A percentile compares a stretch with the other conserved stretches of the same genome.
phyloP scores from a whole-genome alignment of 2,888 invertebrate species.

The Eulithis testata region DNA sequence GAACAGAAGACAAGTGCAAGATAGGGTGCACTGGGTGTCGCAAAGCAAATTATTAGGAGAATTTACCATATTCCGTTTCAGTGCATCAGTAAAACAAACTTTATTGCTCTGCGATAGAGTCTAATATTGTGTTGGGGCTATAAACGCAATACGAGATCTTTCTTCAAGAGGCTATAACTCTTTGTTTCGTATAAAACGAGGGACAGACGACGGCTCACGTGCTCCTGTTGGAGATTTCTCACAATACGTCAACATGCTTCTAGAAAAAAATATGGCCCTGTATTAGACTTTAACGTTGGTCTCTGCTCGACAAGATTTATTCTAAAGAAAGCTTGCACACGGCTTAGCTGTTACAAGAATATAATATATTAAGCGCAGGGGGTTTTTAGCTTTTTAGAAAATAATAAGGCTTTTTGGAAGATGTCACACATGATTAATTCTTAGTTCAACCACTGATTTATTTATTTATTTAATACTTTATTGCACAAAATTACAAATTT shows the following conservation, averaged over 20 bases:
- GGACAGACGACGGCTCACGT: constrained; percentile 48
- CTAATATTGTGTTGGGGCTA: constrained; percentile 19
- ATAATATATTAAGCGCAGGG: neutral
- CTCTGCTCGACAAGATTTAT: constrained; percentile 21
- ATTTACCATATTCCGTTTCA: constrained; percentile 32
- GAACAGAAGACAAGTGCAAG: constrained; percentile 43
- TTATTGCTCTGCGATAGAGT: constrained; percentile 21
- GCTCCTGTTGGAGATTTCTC: constrained; percentile 42
- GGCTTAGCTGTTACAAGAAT: constrained; percentile 2
- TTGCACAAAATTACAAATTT: too few species aligned
- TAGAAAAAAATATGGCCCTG: constrained; percentile 35
- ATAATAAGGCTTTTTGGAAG: neutral
- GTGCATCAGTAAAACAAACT: neutral
- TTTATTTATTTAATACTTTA: too few species aligned
- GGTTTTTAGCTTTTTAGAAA: neutral
- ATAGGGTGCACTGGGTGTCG: constrained; percentile 46
- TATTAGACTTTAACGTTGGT: constrained; percentile 22
- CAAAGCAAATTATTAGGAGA: constrained; percentile 52
- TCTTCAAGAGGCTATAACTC: constrained; percentile 48
- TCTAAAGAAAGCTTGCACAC: constrained; percentile 6
- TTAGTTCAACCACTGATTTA: too few species aligned
- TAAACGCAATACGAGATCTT: constrained; percentile 44
- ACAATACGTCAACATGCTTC: constrained; percentile 41
- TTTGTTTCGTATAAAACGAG: constrained; percentile 54
- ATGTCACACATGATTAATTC: neutral